These are phyloP conservation scores for Rhynchonycteris naso DNA, from an alignment of 2,797 vertebrate genomes.

Conservation along the genomic window DNA sequence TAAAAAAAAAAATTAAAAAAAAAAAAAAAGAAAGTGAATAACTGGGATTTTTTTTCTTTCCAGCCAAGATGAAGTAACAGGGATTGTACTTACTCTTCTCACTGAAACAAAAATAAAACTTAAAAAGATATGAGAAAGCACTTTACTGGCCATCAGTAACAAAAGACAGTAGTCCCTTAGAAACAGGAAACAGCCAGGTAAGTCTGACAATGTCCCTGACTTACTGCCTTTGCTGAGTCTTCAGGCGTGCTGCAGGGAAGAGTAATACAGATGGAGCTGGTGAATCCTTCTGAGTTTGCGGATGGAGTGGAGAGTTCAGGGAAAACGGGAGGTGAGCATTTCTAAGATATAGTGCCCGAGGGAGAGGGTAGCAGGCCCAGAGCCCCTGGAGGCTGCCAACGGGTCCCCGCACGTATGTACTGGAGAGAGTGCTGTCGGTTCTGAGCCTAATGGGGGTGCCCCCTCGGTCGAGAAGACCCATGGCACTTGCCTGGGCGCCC, in stretches of 20 bases:
- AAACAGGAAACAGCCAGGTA: not conserved
- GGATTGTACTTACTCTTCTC: not conserved
- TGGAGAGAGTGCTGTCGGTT: no score
- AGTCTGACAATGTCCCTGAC: not conserved
- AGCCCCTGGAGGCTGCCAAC: not conserved
- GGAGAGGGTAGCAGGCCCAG: accelerated
- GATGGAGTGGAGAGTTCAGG: not conserved
- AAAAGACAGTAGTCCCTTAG: not conserved
- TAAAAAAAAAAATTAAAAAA: no score
- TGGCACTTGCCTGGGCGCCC: not conserved
- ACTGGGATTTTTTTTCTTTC: not conserved
- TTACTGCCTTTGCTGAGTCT: not conserved
- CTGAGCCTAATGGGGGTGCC: not conserved
- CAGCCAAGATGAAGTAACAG: not conserved
- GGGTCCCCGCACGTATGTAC: no score
- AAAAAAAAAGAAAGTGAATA: no score
- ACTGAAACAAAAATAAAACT: not conserved
- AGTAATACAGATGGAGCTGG: no score
- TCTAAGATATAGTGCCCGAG: not conserved
- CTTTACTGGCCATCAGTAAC: not conserved
- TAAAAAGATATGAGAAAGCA: not conserved
- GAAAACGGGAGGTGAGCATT: not conserved
- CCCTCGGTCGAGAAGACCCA: accelerated
- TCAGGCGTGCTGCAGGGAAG: not conserved
- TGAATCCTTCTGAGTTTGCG: not conserved